phyloP scores from a whole-genome alignment of 2,888 invertebrate genomes.

The Hyppa rectilinea region DNA sequence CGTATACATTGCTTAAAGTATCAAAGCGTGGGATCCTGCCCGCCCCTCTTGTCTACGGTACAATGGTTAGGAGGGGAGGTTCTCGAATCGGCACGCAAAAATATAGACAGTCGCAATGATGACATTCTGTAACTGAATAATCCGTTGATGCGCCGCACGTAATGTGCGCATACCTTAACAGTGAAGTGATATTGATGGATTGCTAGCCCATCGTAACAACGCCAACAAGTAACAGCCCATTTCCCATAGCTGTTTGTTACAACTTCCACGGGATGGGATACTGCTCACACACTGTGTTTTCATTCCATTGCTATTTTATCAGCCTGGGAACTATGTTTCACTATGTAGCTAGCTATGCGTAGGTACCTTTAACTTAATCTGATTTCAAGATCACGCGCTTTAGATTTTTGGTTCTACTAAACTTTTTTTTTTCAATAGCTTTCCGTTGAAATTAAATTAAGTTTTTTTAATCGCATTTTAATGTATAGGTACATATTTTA shows the following conservation, averaged over 20 bases:
- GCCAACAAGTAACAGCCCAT: constrained; percentile 24
- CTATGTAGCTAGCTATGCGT: constrained; percentile 1
- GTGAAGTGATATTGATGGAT: constrained; percentile 26
- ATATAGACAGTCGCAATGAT: constrained; percentile 24
- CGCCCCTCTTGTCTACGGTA: constrained; percentile 15
- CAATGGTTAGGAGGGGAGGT: constrained; percentile 17
- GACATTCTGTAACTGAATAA: constrained; percentile 9
- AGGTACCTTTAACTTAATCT: constrained; percentile 16
- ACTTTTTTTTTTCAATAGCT: too few species aligned
- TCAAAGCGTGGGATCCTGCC: constrained; percentile 22
- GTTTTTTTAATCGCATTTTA: background rate
- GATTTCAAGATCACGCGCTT: constrained; percentile 36
- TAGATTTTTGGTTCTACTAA: too few species aligned
- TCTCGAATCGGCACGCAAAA: constrained; percentile 5
- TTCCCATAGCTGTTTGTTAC: constrained; percentile 48
- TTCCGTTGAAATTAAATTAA: background rate
- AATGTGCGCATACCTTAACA: constrained; percentile 16
- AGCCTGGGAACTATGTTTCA: constrained; percentile 23
- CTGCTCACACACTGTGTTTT: constrained; percentile 36
- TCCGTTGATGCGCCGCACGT: constrained; percentile 13
- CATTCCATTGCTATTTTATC: constrained; percentile 48
- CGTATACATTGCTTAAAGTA: constrained; percentile 14
- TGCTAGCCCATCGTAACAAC: constrained; percentile 28
- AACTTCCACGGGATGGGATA: constrained; percentile 35
- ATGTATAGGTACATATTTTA: background rate